Evolutionary conservation across 2,113 vertebrate species (phyloP), one percentile per base, ranked within the genome.

Genomic region (Sigmodon hispidus): DNA sequence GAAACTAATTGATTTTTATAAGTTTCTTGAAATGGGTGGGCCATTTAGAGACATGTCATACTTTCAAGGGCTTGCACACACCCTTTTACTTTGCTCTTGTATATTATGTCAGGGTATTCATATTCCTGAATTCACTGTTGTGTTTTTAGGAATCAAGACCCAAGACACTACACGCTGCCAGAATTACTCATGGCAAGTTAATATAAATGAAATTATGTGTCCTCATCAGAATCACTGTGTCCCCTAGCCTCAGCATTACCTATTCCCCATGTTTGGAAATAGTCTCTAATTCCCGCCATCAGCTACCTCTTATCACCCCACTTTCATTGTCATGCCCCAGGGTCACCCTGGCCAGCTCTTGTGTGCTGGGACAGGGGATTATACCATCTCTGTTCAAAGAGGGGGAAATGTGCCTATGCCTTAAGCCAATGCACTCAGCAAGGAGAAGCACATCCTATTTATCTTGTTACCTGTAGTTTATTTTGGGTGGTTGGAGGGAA

Each of bases 391-490:
- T 99, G 99, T 99, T 99, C 98, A 99, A 99, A 98, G 99, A 99
- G 99, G 99, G 98, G 98, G 98, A 99, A 98, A 98, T 98, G 99
- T 99, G 99, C 99, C 99, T 99, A 99, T 99, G 99, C 99, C 99
- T 99, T 99, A 99, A 98, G 99, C 99, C 99, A 98, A 99, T 99
- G 99, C 99, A 99, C 99, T 99, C 97, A 99, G 99, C 99, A 99
- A 99, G 99, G 99, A 99, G 99, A 99, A 99, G 99, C 99, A 99
- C 99, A 99, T 99, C 99, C 96, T 98, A 98, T 98, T 98, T 98
- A 98, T 98, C 98, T 97, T 98, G 75, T 98, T 98, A 98, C 96
- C 97, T 97, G 84, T 97, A 95, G 96, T 98, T 98, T 98, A 65
- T 98, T 98, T 98, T 97, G 96, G 91, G 97, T 95, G 95, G 94